Base-by-base conservation (phyloP, 2,113 vertebrate genomes). In the Raja brachyura region DNA sequence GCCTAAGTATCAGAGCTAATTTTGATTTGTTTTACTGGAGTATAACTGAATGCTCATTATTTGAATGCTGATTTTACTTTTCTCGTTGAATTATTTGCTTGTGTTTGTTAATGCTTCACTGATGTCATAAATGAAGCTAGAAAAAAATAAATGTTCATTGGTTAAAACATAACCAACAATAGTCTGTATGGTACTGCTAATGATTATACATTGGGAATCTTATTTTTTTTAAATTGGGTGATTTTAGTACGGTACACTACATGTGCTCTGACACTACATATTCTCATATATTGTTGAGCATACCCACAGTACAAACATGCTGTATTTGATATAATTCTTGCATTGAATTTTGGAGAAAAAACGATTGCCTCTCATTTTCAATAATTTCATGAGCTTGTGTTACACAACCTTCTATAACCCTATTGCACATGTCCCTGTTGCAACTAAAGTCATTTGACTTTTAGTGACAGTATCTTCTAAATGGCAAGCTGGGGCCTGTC, bases 391-490 rank as follows among this genome's bases (percentile, higher is more conserved):
- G 68, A 92, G 33, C 33, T 70, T 68, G 70, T 68, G 10, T 28
- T 18, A 14, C 10, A 25, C 39, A 73, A 9, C 33, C 68, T 92
- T 74, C 90, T 48, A 25, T 28, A 73, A 92, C 90, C 90, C 39
- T 73, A 39, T 54, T 92, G 70, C 48, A 93, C 90, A 93, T 93
- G 94, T 94, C 93, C 93, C 94, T 83, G 73, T 74, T 93, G 93
- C 90, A 94, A 95, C 95, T 95, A 94, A 93, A 93, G 54, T 54
- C 93, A 93, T 93, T 93, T 94, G 94, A 94, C 93, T 94, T 93
- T 94, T 93, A 93, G 94, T 94, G 95, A 94, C 61, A 94, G 94
- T 66, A 68, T 94, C 95, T 95, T 79, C 94, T 94, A 94, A 95
- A 95, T 93, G 94, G 94, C 39, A 93, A 94, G 48, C 78, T n/a